Evolutionary conservation across 2,797 vertebrate genomes (phyloP), one percentile per base, ranked within the genome.

Genomic region (Manis pentadactyla): DNA sequence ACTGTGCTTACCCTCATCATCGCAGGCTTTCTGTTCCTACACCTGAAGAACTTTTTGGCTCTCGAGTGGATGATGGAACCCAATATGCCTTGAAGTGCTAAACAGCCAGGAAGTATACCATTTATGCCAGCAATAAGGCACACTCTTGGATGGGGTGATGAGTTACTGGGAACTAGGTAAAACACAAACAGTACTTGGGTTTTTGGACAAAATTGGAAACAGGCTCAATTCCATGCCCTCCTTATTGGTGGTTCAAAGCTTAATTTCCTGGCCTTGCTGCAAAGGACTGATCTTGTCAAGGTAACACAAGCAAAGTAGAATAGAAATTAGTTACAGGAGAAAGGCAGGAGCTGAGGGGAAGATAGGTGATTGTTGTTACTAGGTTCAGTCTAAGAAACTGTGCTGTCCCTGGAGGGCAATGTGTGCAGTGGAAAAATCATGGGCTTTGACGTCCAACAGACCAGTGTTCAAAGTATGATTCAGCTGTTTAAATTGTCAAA

Each of bases 181-280:
- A 97, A 93, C 90, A 77, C 37, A 93, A 97, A 94, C 39, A 86
- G 63, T 74, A 92, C 92, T 42, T 89, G 81, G 17, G 63, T 90
- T 85, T 96, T 7, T 2, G 27, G 75, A 85, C 57, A 92, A 94
- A 95, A 94, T 63, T 84, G 83, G 94, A 94, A 96, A 82, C 66
- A 68, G 49, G 29, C 21, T 93, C 79, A 92, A 92, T 79, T 57
- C 63, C 95, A 61, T 75, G 34, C 6, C 57, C 42, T 92, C 46
- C 31, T 93, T 68, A 79, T 17, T 85, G 71, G 64, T 94, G 4
- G 49, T 64, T 92, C 84, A 86, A 97, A 90, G 71, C 64, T 94
- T 91, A 77, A 87, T 87, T 88, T 87, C 46, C 51, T 92, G 55
- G 64, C 27, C 81, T 93, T 93, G 79, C 59, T 92, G 15, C 39